Conservation (phyloP, 2,888 invertebrate species). For the Charanyca ferruginea region DNA sequence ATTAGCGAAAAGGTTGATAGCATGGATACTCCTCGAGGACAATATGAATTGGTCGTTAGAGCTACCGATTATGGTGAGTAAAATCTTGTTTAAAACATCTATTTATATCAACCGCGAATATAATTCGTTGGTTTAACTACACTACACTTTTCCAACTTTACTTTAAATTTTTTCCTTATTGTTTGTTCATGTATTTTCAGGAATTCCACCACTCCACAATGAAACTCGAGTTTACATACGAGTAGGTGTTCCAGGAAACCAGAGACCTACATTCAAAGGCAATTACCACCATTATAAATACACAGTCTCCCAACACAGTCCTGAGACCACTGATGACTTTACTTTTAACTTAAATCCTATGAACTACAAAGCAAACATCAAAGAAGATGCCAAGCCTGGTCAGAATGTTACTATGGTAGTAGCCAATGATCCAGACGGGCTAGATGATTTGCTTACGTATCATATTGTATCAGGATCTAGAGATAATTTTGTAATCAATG, state of each 20-base stretch:
- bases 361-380: slow-evolving; percentile 93
- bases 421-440: slow-evolving; percentile 95
- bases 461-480: slow-evolving; percentile 94
- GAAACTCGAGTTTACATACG: slow-evolving; percentile 93
- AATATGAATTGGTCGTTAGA: slow-evolving; percentile 93
- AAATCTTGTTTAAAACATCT: neutral
- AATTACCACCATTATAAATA: slow-evolving; percentile 92
- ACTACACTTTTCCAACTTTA: too few relatives aligned
- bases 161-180: neutral
- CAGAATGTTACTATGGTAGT: slow-evolving; percentile 93
- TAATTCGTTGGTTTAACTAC: too few relatives aligned
- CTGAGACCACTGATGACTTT: slow-evolving; percentile 81
- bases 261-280: slow-evolving; percentile 95
- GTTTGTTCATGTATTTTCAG: slow-evolving; percentile 72
- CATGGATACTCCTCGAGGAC: slow-evolving; percentile 94
- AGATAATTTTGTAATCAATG: slow-evolving; percentile 95
- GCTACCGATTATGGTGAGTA: slow-evolving; percentile 93
- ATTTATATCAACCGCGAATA: neutral
- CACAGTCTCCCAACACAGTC: slow-evolving; percentile 76
- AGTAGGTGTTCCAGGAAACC: slow-evolving; percentile 95
- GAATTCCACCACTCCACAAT: slow-evolving; percentile 92
- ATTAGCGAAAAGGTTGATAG: slow-evolving; percentile 92
- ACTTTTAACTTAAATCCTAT: slow-evolving; percentile 92
- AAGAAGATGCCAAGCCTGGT: slow-evolving; percentile 93
- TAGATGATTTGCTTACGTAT: slow-evolving; percentile 93